A percentile compares a stretch with the other conserved stretches of the same genome.
Conservation (phyloP, 2,113 vertebrate genomes). For the Sinocyclocheilus maitianheensis region DNA sequence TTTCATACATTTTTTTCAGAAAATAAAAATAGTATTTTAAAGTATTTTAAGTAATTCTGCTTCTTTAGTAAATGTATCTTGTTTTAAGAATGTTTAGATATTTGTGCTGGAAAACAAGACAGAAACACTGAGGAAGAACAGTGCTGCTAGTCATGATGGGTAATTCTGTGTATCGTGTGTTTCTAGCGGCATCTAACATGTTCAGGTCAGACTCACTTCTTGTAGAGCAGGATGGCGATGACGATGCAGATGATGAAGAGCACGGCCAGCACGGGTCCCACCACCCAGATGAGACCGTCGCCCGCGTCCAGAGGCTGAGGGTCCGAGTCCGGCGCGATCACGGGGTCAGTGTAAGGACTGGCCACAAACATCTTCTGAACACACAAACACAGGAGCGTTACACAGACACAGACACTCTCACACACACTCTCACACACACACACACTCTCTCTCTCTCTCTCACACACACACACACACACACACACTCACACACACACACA, state of each 20-base stretch:
- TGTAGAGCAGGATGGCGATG: conserved; percentile 97
- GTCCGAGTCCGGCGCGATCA: conserved; percentile 90
- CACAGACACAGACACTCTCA: not conserved
- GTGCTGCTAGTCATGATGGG: no score
- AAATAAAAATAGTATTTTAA: no score
- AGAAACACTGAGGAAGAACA: no score
- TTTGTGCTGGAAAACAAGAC: no score
- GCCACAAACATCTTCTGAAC: conserved; percentile 90
- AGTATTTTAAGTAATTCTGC: no score
- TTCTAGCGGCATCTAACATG: no score
- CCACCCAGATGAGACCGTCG: conserved; percentile 97
- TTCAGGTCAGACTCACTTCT: conserved; percentile 84
- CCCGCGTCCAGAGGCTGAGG: conserved; percentile 91
- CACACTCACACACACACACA: not conserved
- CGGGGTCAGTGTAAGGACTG: conserved; percentile 91
- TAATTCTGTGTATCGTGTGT: no score
- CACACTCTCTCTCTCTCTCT: no score
- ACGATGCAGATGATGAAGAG: conserved; percentile 99
- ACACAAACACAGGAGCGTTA: conserved; percentile 47
- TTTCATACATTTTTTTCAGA: no score
- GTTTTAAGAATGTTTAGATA: no score
- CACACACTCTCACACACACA: not conserved
- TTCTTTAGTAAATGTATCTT: no score
- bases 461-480: conserved; percentile 31
- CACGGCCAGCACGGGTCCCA: conserved; percentile 93